Evolutionary conservation across 2,797 vertebrate species (phyloP), one percentile per base, ranked within the genome.

Genomic region (Sebastes nivosus): DNA sequence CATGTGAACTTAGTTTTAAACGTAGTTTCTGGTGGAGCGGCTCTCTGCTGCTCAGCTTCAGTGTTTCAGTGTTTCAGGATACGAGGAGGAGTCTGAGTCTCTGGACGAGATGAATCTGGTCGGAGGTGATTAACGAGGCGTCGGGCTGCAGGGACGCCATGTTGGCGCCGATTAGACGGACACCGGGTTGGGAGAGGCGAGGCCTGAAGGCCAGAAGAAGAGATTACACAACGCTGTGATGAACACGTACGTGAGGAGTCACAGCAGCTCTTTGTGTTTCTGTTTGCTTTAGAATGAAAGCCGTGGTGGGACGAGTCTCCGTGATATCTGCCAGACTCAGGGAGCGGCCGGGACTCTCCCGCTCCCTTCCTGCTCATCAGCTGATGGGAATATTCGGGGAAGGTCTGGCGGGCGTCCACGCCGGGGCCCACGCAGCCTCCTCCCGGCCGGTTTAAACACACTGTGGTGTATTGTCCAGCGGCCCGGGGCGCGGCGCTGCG

Each of bases 301-400:
- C 22, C 64, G 25, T 22, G 2, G 61, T 68, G 81, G 80, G 72
- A 54, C 18, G 75, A 72, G 69, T 52, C 64, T 16, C 6, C 60
- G 7, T 67, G 55, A 67, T 72, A 81, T 88, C 81, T 90, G 88
- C 92, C 90, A 82, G 90, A 83, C 79, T 73, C 77, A 30, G 87
- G 94, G 94, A 93, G 94, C 77, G 92, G 88, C 73, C 85, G 64
- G 92, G 83, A 92, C 80, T 77, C 80, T 90, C 86, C 57, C 57
- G 52, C 10, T 75, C 75, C 60, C 59, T 78, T 90, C 93, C 85
- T 88, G 71, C 82, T 85, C 75, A 78, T 91, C 83, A 57, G 88
- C 89, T 88, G 84, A 34, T 77, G 86, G 86, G 89, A 90, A 70
- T 32, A 80, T 74, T 65, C 82, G 2, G 83, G 85, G 83, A 68